phyloP scores from a whole-genome alignment of 2,888 invertebrate species.

The Unio pictorum region DNA sequence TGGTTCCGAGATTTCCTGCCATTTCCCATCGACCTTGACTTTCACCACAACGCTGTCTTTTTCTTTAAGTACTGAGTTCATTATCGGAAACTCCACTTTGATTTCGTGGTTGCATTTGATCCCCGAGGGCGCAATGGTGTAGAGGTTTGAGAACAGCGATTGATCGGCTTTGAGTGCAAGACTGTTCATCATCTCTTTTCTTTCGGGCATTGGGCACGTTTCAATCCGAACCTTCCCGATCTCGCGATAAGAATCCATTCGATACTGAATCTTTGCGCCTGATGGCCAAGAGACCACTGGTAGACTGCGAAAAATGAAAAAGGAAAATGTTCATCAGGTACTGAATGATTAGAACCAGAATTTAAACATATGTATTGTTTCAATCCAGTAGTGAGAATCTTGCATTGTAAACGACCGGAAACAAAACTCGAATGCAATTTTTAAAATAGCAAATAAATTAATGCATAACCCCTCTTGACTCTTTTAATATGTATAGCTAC shows the following conservation, averaged over 20 bases:
- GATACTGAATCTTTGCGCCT: conserved; percentile 22
- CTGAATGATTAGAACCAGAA: too few relatives aligned
- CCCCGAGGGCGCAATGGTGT: conserved; percentile 14
- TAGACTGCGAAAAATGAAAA: conserved; percentile 10
- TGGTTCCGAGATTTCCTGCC: conserved; percentile 28
- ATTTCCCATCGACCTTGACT: conserved; percentile 27
- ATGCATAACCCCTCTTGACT: too few relatives aligned
- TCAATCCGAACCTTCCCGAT: conserved; percentile 19
- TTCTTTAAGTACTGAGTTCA: background rate
- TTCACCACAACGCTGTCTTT: conserved; percentile 18
- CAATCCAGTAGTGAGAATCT: too few relatives aligned
- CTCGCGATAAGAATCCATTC: conserved; percentile 21
- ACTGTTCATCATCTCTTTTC: conserved; percentile 18
- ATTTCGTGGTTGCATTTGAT: conserved; percentile 19
- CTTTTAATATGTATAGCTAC: too few relatives aligned
- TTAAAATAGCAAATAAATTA: too few relatives aligned
- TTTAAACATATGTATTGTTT: too few relatives aligned
- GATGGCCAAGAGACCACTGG: conserved; percentile 19
- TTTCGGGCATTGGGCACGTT: conserved; percentile 22
- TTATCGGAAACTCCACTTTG: conserved; percentile 21
- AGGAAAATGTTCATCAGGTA: background rate
- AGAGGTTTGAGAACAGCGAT: conserved; percentile 4
- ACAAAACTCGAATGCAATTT: too few relatives aligned
- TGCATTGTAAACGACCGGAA: too few relatives aligned
- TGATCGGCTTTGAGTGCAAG: conserved; percentile 18